These are phyloP conservation scores for Apamea monoglypha DNA, from an alignment of 2,888 invertebrate genomes.

Conservation along the genomic window DNA sequence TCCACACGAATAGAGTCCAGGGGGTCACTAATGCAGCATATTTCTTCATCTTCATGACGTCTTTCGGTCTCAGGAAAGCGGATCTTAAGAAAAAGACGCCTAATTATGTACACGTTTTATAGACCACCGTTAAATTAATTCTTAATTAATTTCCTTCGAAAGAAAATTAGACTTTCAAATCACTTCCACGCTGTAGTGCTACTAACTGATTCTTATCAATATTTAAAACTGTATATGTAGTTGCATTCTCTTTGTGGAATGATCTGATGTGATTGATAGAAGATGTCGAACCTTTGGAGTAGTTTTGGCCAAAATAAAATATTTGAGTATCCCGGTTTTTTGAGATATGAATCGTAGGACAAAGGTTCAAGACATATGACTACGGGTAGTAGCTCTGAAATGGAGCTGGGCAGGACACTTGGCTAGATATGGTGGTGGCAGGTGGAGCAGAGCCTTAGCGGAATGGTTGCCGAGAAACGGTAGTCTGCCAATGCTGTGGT, in stretches of 20 bases:
- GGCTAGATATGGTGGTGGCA: background rate
- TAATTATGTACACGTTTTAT: conserved; percentile 51
- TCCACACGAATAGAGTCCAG: conserved; percentile 27
- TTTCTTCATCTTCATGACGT: conserved; percentile 37
- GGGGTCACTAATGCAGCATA: conserved; percentile 41
- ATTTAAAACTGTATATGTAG: conserved; percentile 26
- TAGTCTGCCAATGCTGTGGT: too few relatives aligned
- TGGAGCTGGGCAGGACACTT: background rate
- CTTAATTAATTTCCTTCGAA: conserved; percentile 48
- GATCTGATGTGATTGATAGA: conserved; percentile 12
- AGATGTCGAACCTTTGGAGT: background rate
- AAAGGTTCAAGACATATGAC: background rate
- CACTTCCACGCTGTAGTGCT: conserved; percentile 28
- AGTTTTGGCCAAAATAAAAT: background rate
- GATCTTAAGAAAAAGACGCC: conserved; percentile 24
- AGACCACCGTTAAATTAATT: conserved; percentile 50
- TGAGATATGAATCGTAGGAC: background rate
- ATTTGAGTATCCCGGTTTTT: background rate
- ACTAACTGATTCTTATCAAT: conserved; percentile 43
- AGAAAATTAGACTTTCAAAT: conserved; percentile 60
- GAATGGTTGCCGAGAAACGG: too few relatives aligned
- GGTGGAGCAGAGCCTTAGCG: background rate
- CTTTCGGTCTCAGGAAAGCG: conserved; percentile 27
- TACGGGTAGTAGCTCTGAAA: background rate
- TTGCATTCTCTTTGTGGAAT: conserved; percentile 6